Evolutionary conservation across 2,888 invertebrate genomes (phyloP), one percentile per base, ranked within the genome.

Genomic region (Leptinotarsa haldemani): DNA sequence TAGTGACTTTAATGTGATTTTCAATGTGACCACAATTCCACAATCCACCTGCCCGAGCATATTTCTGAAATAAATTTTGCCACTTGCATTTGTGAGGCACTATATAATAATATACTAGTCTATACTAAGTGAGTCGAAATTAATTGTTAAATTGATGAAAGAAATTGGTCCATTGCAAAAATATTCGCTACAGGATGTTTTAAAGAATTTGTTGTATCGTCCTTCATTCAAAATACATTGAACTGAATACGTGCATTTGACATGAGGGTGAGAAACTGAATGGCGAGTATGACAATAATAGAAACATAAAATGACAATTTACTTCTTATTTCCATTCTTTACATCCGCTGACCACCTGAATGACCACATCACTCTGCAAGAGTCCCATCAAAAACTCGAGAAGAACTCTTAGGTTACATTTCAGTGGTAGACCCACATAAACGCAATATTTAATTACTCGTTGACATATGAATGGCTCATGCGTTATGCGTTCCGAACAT

Each of bases 401-500:
- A 68, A 40, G 53, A 30, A 46, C 46, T 68, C 56, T 68, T 56
- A 46, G 18, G 68, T 68, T 68, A 56, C 68, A 56, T 56, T 47
- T 67, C 73, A 70, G 70, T 66, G 66, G 67, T 70, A 71, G 66
- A 67, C 74, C 72, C 66, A 72, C 63, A 71, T 71, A 74, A 73
- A 74, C 69, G 77, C 68, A 61, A 25, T 67, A 71, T 73, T 75
- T 73, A 75, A 77, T 75, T 69, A 18, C 50, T 56, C 56, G 77
- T 71, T 72, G 75, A 77, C 77, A 74, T 61, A 75, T 73, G 75
- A 74, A 77, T 77, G 68, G 74, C 65, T 58, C 53, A 61, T 48
- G 71, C 67, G 30, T 40, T 56, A 56, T 56, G 56, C 30, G 67
- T 70, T 50, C 70, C 16, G 20, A 65, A 70, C 73, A 74, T 77